Evolutionary conservation across 1,140 invertebrate species (phyloP).

Genomic region (Cephus cinctus): DNA sequence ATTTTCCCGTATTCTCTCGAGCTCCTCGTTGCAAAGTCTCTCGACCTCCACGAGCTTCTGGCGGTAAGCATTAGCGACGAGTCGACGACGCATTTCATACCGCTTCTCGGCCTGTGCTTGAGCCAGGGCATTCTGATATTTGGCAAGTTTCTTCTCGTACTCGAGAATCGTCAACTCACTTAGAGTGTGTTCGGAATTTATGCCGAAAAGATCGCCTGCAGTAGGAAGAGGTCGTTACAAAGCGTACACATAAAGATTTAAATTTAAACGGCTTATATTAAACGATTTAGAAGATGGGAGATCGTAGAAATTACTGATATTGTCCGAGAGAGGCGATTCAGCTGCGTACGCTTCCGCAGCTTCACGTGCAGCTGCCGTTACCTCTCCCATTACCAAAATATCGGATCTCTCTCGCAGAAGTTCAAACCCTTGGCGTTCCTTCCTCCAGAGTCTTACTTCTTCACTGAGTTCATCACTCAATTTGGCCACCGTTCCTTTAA

Average conservation of each 20-base stretch:
- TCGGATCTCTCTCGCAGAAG: slow-evolving; percentile 22
- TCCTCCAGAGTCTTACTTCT: slow-evolving; percentile 26
- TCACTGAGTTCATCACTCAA: slow-evolving; percentile 18
- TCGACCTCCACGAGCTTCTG: slow-evolving; percentile 29
- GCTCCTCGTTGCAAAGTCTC: slow-evolving; percentile 30
- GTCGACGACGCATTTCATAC: slow-evolving; percentile 24
- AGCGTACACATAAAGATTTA: background rate
- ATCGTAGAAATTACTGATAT: slow-evolving; percentile 14
- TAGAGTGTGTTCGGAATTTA: slow-evolving; percentile 10
- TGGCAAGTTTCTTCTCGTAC: slow-evolving; percentile 32
- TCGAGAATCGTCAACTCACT: slow-evolving; percentile 13
- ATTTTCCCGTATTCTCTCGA: slow-evolving; percentile 29
- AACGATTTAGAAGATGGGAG: background rate
- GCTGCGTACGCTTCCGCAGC: slow-evolving; percentile 29
- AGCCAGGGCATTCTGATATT: slow-evolving; percentile 24
- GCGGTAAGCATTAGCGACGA: slow-evolving; percentile 25
- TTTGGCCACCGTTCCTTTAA: slow-evolving; percentile 15
- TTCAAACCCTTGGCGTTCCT: slow-evolving; percentile 28
- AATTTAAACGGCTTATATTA: too few relatives aligned
- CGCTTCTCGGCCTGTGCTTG: slow-evolving; percentile 27
- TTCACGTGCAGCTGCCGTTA: slow-evolving; percentile 27
- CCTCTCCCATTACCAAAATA: slow-evolving; percentile 27
- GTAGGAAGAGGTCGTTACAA: background rate
- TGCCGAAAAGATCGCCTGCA: slow-evolving; percentile 5
- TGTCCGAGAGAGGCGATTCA: slow-evolving; percentile 26